Conservation (phyloP, 2,113 vertebrate species). For the Myrmecobius fasciatus region DNA sequence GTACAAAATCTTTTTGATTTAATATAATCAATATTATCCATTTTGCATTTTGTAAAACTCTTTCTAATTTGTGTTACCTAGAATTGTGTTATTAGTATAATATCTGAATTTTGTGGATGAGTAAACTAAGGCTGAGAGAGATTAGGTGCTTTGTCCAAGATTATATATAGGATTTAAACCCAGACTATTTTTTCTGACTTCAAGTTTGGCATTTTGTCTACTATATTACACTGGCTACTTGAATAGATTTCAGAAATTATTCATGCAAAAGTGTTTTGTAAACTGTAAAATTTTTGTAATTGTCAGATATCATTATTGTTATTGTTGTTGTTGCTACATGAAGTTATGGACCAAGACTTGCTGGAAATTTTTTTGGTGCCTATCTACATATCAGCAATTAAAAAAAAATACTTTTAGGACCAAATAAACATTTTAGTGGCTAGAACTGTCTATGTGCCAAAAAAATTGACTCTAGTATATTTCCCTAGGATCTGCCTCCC, state of each 20-base stretch:
- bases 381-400: neutral
- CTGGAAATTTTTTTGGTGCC: neutral
- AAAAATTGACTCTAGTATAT: neutral
- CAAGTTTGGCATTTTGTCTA: neutral
- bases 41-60: no score
- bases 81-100: neutral
- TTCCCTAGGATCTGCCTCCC: neutral
- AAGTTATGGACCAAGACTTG: neutral
- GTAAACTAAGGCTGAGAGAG: neutral
- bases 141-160: neutral
- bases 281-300: neutral
- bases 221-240: neutral
- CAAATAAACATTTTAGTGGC: neutral
- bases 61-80: neutral
- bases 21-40: no score
- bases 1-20: no score
- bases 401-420: conserved; percentile 38
- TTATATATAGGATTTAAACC: conserved; percentile 5
- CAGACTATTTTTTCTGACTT: neutral
- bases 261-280: neutral
- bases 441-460: conserved; percentile 11
- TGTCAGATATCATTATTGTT: neutral
- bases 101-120: conserved; percentile 31
- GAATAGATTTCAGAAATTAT: neutral
- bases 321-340: neutral